Conservation (phyloP, 2,113 vertebrate species). For the Pollimyrus isidori region DNA sequence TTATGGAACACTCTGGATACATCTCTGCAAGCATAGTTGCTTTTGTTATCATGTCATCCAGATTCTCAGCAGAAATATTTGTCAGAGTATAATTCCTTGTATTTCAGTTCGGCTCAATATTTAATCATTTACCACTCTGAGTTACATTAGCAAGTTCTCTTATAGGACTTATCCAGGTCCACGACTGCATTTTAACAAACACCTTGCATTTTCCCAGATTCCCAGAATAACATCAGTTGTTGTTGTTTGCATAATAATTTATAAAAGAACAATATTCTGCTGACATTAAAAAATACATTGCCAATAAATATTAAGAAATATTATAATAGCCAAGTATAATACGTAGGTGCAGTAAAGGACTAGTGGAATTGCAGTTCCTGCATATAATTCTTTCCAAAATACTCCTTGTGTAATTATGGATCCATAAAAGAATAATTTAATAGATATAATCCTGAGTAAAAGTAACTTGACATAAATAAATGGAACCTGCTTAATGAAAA, state of each 20-base stretch:
- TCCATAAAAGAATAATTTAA: background rate
- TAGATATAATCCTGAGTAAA: background rate
- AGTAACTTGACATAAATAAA: background rate
- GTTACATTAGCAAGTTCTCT: background rate
- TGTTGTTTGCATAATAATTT: background rate
- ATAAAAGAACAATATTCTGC: background rate
- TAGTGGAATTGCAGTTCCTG: too few species aligned
- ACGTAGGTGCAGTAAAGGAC: too few species aligned
- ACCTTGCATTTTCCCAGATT: background rate
- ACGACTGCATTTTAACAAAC: background rate
- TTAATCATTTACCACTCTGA: background rate
- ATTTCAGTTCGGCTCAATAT: background rate
- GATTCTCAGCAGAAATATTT: background rate
- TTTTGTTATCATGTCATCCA: background rate
- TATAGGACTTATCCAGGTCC: background rate
- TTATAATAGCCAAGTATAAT: background rate
- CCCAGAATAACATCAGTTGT: background rate
- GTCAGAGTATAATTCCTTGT: background rate
- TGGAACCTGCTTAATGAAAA: background rate
- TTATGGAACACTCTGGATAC: background rate
- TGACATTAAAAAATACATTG: background rate
- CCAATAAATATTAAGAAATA: background rate
- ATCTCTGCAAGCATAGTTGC: background rate
- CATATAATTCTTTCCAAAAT: background rate
- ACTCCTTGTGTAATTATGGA: background rate